Percentiles rank a stretch among this genome's conserved stretches.
phyloP scores from a whole-genome alignment of 2,113 vertebrate species.

The Trochalopteron elliotii region DNA sequence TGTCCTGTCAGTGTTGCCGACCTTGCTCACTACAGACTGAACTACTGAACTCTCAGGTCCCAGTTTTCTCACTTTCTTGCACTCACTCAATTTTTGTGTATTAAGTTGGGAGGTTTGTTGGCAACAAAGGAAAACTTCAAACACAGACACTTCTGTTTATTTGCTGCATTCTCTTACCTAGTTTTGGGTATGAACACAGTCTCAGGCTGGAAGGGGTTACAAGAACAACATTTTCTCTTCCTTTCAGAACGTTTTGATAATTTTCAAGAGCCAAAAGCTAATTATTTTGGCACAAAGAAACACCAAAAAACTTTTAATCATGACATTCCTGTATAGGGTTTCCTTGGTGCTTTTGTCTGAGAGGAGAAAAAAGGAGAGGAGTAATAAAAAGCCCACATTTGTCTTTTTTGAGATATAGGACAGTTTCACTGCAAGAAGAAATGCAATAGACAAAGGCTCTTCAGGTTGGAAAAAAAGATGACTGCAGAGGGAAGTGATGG shows the following conservation, averaged over 20 bases:
- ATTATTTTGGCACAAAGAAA: slow-evolving; percentile 5
- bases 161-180: background rate
- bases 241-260: background rate
- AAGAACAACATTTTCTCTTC: background rate
- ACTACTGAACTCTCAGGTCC: background rate
- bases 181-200: background rate
- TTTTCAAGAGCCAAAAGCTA: background rate
- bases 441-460: background rate
- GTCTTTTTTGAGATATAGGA: background rate
- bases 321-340: background rate
- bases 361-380: background rate
- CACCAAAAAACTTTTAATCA: background rate
- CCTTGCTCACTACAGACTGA: background rate
- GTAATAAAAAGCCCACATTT: background rate
- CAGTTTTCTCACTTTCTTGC: slow-evolving; percentile 17
- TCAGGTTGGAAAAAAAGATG: background rate
- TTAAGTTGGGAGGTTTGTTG: background rate
- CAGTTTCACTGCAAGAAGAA: background rate
- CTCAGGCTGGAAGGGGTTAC: background rate
- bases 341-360: background rate
- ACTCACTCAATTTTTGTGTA: background rate
- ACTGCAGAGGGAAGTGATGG: background rate
- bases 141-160: background rate
- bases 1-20: background rate
- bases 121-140: background rate